Evolutionary conservation across 2,888 invertebrate species (phyloP).

Genomic region (Dromius quadrimaculatus): DNA sequence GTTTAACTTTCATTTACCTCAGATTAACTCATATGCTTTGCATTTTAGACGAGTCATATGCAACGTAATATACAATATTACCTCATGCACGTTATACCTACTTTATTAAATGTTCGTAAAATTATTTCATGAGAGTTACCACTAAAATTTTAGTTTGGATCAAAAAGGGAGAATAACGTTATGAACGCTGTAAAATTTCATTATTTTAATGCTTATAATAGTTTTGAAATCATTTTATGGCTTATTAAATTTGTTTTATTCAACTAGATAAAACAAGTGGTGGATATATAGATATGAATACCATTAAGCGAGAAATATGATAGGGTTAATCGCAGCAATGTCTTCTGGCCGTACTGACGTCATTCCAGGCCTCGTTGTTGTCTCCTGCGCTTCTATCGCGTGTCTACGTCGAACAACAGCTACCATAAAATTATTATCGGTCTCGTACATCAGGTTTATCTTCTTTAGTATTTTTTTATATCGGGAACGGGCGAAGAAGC

Average conservation of each 20-base stretch:
- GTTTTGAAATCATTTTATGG: neutral
- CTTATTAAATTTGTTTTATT: too few relatives aligned
- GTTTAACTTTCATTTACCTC: conserved; percentile 43
- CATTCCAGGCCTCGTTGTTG: conserved; percentile 28
- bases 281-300: neutral
- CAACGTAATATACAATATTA: conserved; percentile 31
- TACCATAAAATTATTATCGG: conserved; percentile 52
- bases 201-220: conserved; percentile 1
- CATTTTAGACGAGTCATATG: conserved; percentile 14
- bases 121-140: conserved; percentile 30
- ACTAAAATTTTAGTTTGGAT: conserved; percentile 34
- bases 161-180: conserved; percentile 23
- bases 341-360: conserved; percentile 26
- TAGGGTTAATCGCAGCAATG: conserved; percentile 30
- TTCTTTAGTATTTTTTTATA: conserved; percentile 52
- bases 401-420: conserved; percentile 49
- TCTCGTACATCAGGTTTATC: conserved; percentile 53
- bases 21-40: conserved; percentile 28
- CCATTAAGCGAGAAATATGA: conserved; percentile 34
- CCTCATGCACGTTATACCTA: conserved; percentile 30
- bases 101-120: conserved; percentile 40
- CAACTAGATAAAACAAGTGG: neutral
- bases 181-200: conserved; percentile 22
- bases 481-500: conserved; percentile 43
- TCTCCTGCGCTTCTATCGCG: conserved; percentile 45